Base-by-base conservation (phyloP, 2,888 invertebrate species). In the Arge pagana region DNA sequence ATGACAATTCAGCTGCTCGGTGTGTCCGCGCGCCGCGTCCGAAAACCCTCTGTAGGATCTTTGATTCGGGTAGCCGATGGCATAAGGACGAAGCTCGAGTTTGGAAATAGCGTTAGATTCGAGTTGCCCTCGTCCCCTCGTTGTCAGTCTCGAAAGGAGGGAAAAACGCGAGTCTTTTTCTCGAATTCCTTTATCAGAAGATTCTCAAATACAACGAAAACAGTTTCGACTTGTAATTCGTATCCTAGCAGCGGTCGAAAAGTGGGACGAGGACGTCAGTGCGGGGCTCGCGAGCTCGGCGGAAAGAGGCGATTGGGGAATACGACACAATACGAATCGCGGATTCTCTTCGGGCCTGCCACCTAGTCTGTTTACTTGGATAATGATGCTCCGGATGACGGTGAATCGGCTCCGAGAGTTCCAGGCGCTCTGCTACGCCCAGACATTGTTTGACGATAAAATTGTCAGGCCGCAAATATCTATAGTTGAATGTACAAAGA, bases 371-470 rank as follows among this genome's bases (percentile, higher is more conserved):
- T 71, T 72, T 72, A 71, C 65, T 70, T 63, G 67, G 64, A 69
- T 71, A 72, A 72, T 67, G 71, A 72, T 68, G 70, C 71, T 66
- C 63, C 54, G 63, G 61, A 64, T 68, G 61, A 62, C 62, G 63
- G 65, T 65, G 62, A 65, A 69, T 66, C 70, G 60, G 60, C 56
- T 54, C 26, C 53, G 59, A 48, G 43, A 30, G 42, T 42, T 31
- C 42, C 45, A 31, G 45, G 33, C 33, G 45, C 45, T 45, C 23
- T 21, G 23, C 31, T 45, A 26, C 15, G 26, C 35, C n/a, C n/a
- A 23, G 45, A 35, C 35, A 73, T 74, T 74, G 74, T 74, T 74
- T 66, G 64, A 59, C 64, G 68, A 69, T 72, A 70, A 74, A 74
- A 74, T 72, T 72, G 71, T 71, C 70, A 70, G 67, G 63, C 59